phyloP scores from a whole-genome alignment of 2,113 vertebrate species.

The Clarias magur region DNA sequence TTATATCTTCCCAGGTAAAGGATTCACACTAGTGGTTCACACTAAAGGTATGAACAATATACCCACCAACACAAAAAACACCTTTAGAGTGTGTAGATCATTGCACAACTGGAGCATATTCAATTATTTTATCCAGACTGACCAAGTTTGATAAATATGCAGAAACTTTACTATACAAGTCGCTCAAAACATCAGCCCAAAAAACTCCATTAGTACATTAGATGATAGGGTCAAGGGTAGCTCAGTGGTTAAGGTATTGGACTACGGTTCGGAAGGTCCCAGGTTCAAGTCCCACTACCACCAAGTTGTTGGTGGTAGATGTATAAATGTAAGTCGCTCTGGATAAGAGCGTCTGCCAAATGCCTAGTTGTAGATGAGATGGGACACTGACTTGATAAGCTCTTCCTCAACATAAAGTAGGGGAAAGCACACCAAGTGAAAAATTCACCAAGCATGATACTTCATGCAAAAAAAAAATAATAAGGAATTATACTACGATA shows the following conservation, averaged over 20 bases:
- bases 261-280: too few species aligned
- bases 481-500: too few species aligned
- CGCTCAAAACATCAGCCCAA: neutral
- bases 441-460: conserved; percentile 17
- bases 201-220: neutral
- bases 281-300: too few species aligned
- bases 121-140: neutral
- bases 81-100: neutral
- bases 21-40: too few species aligned
- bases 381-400: neutral
- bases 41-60: neutral
- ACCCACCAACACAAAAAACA: neutral
- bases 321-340: too few species aligned
- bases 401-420: neutral
- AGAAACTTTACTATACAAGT: neutral
- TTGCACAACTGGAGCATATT: neutral
- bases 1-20: neutral
- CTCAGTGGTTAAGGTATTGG: too few species aligned
- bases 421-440: neutral
- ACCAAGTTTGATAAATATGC: neutral
- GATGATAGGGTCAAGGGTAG: too few species aligned
- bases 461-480: neutral
- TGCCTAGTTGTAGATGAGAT: too few species aligned
- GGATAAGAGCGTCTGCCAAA: too few species aligned
- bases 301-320: too few species aligned